Conservation (phyloP, 2,113 vertebrate species). For the Sapajus apella region DNA sequence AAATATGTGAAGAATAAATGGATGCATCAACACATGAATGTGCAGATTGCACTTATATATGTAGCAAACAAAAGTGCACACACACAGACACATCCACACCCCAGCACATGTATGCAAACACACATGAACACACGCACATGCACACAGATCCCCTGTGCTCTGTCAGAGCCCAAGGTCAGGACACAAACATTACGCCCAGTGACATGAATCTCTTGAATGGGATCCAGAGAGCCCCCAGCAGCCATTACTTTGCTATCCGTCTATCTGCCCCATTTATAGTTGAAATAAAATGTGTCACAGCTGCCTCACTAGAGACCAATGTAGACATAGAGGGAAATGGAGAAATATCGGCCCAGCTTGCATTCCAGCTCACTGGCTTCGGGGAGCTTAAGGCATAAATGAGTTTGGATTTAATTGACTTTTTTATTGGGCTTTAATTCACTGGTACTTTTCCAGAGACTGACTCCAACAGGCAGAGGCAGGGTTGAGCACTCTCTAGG, state of each 20-base stretch:
- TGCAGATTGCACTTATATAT: neutral
- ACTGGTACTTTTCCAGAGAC: conserved; percentile 79
- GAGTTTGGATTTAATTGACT: conserved; percentile 79
- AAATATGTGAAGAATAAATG: neutral
- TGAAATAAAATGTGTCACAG: conserved; percentile 75
- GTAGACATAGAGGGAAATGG: conserved; percentile 64
- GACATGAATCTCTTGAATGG: neutral
- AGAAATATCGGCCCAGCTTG: conserved; percentile 73
- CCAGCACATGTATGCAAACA: neutral
- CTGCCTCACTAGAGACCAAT: conserved; percentile 70
- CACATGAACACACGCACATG: neutral
- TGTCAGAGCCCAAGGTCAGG: conserved; percentile 49
- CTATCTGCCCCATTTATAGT: conserved; percentile 70
- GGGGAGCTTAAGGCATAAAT: conserved; percentile 76
- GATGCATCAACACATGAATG: neutral
- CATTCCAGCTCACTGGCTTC: conserved; percentile 76
- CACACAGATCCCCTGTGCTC: neutral
- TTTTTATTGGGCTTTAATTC: conserved; percentile 82
- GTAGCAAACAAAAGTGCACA: neutral
- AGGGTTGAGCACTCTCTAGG: conserved; percentile 38
- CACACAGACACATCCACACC: neutral
- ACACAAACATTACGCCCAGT: neutral
- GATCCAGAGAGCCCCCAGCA: conserved; percentile 40
- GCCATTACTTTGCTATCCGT: conserved; percentile 42
- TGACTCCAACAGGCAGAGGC: conserved; percentile 67